Percentiles rank a stretch among this genome's conserved stretches.
phyloP scores from a whole-genome alignment of 2,797 vertebrate genomes.

The Acridotheres tristis region DNA sequence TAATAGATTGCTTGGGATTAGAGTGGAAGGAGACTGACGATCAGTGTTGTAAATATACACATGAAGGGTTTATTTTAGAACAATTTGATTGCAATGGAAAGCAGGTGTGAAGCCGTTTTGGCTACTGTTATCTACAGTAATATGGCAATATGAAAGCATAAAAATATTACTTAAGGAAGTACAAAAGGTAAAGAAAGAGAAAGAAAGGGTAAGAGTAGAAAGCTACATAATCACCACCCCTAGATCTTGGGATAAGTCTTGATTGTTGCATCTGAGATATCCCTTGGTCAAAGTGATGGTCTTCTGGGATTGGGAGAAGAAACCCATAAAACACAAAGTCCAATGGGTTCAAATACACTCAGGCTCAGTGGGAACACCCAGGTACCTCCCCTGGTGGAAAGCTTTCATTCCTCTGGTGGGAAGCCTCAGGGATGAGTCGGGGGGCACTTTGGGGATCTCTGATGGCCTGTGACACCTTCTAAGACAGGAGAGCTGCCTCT shows the following conservation, averaged over 20 bases:
- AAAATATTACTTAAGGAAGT: neutral
- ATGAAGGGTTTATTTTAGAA: neutral
- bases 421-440: neutral
- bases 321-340: neutral
- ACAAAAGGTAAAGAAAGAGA: neutral
- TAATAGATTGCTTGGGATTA: neutral
- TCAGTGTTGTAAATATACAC: too few species aligned
- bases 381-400: neutral
- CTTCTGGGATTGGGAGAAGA: fast-evolving
- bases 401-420: neutral
- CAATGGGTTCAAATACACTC: neutral
- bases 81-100: neutral
- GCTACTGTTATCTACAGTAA: neutral
- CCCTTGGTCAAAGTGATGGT: neutral
- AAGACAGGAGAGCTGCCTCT: neutral
- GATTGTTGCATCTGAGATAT: neutral
- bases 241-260: neutral
- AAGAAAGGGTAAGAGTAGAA: neutral
- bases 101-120: neutral
- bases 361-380: fast-evolving
- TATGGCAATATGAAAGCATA: neutral
- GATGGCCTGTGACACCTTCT: neutral
- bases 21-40: neutral
- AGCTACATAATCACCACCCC: too few species aligned
- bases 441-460: neutral